Percentiles rank a stretch among this genome's conserved stretches.
phyloP scores from a whole-genome alignment of 1,140 invertebrate species.

The Ceratosolen solmsi region DNA sequence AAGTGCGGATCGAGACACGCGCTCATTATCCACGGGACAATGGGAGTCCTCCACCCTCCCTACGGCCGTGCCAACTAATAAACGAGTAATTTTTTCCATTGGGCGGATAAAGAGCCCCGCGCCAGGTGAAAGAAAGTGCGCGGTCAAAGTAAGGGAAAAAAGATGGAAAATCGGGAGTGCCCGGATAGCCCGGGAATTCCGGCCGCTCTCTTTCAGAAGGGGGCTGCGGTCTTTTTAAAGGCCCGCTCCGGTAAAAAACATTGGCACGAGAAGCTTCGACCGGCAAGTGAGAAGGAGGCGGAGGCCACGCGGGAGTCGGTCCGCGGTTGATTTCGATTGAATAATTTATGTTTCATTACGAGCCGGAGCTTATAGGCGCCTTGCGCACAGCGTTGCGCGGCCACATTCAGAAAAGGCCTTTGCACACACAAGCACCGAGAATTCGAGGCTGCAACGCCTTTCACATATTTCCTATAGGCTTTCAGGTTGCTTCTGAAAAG shows the following conservation, averaged over 20 bases:
- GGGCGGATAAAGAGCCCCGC: neutral
- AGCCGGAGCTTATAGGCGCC: slow-evolving; percentile 69
- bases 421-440: slow-evolving; percentile 64
- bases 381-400: slow-evolving; percentile 70
- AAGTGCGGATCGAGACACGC: neutral
- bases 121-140: neutral
- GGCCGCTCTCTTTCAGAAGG: neutral
- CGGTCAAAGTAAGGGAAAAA: slow-evolving; percentile 37
- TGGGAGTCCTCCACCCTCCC: neutral
- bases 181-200: neutral
- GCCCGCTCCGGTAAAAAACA: neutral
- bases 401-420: slow-evolving; percentile 68
- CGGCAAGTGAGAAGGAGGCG: neutral
- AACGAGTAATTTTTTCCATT: slow-evolving; percentile 7
- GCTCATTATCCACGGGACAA: slow-evolving; percentile 22
- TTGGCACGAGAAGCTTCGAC: too few species aligned
- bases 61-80: neutral
- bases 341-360: slow-evolving; percentile 75
- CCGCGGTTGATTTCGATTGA: slow-evolving; percentile 72
- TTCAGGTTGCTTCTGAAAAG: slow-evolving; percentile 69
- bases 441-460: slow-evolving; percentile 62
- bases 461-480: slow-evolving; percentile 73
- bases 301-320: slow-evolving; percentile 1
- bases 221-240: neutral
- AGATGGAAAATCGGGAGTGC: slow-evolving; percentile 34